Base-by-base conservation (phyloP, 2,797 vertebrate species). In the Anguilla pacifica region DNA sequence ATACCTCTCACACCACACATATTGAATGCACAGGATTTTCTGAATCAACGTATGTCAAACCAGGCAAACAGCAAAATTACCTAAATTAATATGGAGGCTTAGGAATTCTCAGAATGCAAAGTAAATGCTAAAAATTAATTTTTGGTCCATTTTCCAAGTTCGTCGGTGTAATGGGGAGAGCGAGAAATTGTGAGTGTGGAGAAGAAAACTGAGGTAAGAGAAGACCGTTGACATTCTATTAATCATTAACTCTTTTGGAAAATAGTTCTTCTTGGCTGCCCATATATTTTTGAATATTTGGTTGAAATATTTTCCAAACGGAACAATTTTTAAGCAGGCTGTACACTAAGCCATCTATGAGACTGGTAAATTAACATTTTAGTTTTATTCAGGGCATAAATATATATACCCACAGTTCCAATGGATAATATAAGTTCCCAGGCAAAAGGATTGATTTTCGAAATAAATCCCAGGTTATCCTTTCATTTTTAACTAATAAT, bases 291-390 rank as follows among this genome's bases (percentile, higher is more conserved):
- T 67, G 5, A n/a, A n/a, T 64, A 64, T 67, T n/a, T n/a, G 22
- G 6, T 7, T 25, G 5, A 2, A 13, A 74, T 1, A 31, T 74
- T 74, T 31, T 25, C 70, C 28, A 31, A 35, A 19, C 13, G 6
- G 28, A 31, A 74, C 67, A 67, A n/a, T 67, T 67, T 67, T 67
- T 67, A 67, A n/a, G 61, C n/a, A n/a, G 61, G 61, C n/a, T 67
- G 61, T 6, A 67, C 61, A 67, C 7, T 0, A n/a, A n/a, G 22
- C 25, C n/a, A 7, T 67, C 22, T 6, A 67, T 67, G 22, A 57
- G 15, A 17, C 13, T 17, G 55, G 15, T 57, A 53, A 53, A 53
- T 53, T 53, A 9, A 57, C 55, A 57, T n/a, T 67, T 67, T 67
- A 25, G 61, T n/a, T 19, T 61, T 19, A 61, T 61, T 61, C 59